phyloP scores from a whole-genome alignment of 1,140 invertebrate genomes.

The Philaenus spumarius region DNA sequence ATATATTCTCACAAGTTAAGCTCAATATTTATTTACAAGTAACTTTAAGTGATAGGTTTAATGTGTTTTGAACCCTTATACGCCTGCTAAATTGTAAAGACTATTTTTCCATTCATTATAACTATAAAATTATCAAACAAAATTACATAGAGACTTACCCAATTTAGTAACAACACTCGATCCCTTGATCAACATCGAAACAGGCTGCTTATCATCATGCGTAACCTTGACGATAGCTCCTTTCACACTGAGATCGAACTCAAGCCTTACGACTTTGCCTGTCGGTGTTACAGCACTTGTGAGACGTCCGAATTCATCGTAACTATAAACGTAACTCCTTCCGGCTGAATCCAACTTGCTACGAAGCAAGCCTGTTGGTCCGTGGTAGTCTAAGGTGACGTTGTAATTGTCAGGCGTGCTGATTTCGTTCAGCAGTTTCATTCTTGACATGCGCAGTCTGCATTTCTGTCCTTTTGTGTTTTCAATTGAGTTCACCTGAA shows the following conservation, averaged over 20 bases:
- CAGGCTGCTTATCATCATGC: constrained; percentile 72
- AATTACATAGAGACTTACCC: constrained; percentile 35
- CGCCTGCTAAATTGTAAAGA: too few relatives aligned
- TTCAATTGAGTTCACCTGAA: constrained; percentile 80
- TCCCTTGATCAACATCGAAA: constrained; percentile 81
- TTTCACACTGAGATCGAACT: constrained; percentile 80
- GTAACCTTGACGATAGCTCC: constrained; percentile 80
- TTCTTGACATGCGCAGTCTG: constrained; percentile 69
- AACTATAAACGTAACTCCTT: constrained; percentile 88
- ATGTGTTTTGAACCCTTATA: too few relatives aligned
- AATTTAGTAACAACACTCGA: constrained; percentile 72
- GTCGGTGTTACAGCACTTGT: constrained; percentile 87
- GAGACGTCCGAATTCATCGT: constrained; percentile 89
- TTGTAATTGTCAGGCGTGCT: constrained; percentile 88
- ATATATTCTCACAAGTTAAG: too few relatives aligned
- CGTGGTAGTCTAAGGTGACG: constrained; percentile 88
- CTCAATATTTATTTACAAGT: too few relatives aligned
- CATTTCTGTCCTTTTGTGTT: constrained; percentile 92
- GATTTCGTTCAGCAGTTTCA: constrained; percentile 82
- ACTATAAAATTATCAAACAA: too few relatives aligned
- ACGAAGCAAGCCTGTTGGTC: constrained; percentile 78
- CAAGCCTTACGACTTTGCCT: constrained; percentile 76
- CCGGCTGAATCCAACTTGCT: constrained; percentile 85
- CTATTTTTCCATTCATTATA: too few relatives aligned
- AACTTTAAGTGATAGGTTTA: too few relatives aligned